phyloP scores from a whole-genome alignment of 2,113 vertebrate species.

The Nothoprocta pentlandii region DNA sequence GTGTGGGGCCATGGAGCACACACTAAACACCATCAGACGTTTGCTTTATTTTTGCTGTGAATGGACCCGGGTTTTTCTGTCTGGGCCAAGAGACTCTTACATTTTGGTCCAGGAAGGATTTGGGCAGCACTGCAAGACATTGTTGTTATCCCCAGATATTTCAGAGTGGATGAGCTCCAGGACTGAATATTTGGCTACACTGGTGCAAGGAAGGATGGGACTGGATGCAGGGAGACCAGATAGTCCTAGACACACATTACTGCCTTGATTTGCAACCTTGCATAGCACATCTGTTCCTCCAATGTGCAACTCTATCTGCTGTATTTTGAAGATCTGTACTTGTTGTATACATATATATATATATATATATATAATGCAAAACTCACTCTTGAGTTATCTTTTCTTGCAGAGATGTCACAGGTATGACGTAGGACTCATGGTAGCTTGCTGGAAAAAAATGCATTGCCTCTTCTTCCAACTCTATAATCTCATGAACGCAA shows the following conservation, averaged over 20 bases:
- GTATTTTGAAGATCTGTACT: neutral
- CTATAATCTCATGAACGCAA: neutral
- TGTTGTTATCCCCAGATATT: neutral
- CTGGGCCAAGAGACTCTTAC: neutral
- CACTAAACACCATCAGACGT: conserved; percentile 73
- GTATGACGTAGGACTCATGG: rapidly evolving
- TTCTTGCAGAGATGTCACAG: neutral
- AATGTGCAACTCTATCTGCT: neutral
- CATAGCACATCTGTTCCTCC: neutral
- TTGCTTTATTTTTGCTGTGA: neutral
- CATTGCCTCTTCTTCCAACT: neutral
- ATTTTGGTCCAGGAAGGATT: neutral
- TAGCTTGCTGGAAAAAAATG: neutral
- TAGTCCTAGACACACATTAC: neutral
- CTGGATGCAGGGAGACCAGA: neutral
- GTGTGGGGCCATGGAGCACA: conserved; percentile 67
- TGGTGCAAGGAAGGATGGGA: neutral
- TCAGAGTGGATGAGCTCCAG: neutral
- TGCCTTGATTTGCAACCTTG: neutral
- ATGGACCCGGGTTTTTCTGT: neutral
- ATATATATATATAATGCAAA: neutral
- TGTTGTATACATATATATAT: neutral
- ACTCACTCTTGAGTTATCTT: neutral
- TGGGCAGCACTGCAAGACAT: neutral
- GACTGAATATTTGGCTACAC: neutral